Base-by-base conservation (phyloP, 2,797 vertebrate genomes). In the Rhynchotus rufescens region DNA sequence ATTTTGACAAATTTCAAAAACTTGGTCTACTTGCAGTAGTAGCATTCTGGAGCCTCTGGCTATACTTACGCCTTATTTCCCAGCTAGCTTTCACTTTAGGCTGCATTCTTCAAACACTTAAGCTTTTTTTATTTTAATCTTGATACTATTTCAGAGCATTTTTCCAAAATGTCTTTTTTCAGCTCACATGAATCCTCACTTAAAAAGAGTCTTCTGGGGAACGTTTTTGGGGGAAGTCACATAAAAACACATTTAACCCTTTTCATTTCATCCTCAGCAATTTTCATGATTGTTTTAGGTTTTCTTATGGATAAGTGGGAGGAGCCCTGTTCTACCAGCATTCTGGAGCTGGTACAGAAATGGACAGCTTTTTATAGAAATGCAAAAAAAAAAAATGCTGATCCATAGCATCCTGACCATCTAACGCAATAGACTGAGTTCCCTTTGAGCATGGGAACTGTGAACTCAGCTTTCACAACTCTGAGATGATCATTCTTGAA, bases 31-130 rank as follows among this genome's bases (percentile, higher is more conserved):
- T 15, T 59, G 15, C 17, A 45, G 23, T 32, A 73, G 26, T 51
- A 2, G 1, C n/a, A 22, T 57, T 30, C 30, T 44, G 12, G 26
- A 73, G 52, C 67, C 44, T 80, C 32, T 38, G 59, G 52, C 30
- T 79, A 65, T 49, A 69, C 34, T 34, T 85, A 40, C 12, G 67
- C 28, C 13, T 57, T 34, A 51, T 61, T 16, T 91, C n/a, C 25
- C 26, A 88, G 25, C 34, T 86, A 77, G 80, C 60, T 77, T 91
- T 72, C 49, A 74, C 30, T 80, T 94, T 93, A 83, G 73, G 88
- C 56, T 60, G 26, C 17, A 15, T 88, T 76, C 60, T 78, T 94
- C 38, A 49, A 59, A 76, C 57, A 92, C 23, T 84, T 65, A 75
- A n/a, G 44, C 19, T 28, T 54, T 80, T 91, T 62, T 65, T 45